Base-by-base conservation (phyloP, 2,113 vertebrate genomes). In the Cyprinodon brontotheroides region DNA sequence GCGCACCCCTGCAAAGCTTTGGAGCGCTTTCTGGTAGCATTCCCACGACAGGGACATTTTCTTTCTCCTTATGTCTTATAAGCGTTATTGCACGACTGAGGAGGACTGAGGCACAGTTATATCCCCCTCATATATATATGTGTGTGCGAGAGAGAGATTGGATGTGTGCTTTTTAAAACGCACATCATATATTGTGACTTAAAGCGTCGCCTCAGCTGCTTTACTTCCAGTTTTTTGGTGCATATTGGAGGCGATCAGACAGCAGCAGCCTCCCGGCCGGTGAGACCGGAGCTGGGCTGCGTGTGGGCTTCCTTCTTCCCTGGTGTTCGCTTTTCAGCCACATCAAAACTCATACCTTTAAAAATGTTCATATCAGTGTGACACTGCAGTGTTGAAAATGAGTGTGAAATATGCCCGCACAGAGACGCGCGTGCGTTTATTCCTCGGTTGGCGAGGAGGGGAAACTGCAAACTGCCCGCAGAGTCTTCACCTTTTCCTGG, bases 61-160 rank as follows among this genome's bases (percentile, higher is more conserved):
- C n/a, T 64, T 0, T 65, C 60, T 81, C 64, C 57, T 68, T 74
- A 86, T 81, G 84, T 83, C 72, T 89, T 29, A 70, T 67, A 84
- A 68, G 75, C 79, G 87, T 80, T 72, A 37, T 73, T 78, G 67
- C 85, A 82, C 81, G 85, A 76, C 79, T 71, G 73, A 61, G 74
- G 67, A 80, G 68, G 79, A 80, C 74, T 69, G 82, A 81, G 70
- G 59, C 77, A 70, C 81, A 74, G 29, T 65, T 39, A 78, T 72
- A 37, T 68, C 68, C 65, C 47, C 6, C 65, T 50, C 69, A 14
- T 75, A 69, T 62, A 70, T 70, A 20, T 53, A 20, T 20, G 65
- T 60, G 67, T 61, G 53, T 66, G 47, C 48, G 68, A 36, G 37
- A 48, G 65, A 17, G 45, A 70, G 82, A 20, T 79, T 70, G 71